Evolutionary conservation across 64 coral and sea anemone species (phyloP), one percentile per base, ranked within the genome.

Genomic region (Astreopora myriophthalma): DNA sequence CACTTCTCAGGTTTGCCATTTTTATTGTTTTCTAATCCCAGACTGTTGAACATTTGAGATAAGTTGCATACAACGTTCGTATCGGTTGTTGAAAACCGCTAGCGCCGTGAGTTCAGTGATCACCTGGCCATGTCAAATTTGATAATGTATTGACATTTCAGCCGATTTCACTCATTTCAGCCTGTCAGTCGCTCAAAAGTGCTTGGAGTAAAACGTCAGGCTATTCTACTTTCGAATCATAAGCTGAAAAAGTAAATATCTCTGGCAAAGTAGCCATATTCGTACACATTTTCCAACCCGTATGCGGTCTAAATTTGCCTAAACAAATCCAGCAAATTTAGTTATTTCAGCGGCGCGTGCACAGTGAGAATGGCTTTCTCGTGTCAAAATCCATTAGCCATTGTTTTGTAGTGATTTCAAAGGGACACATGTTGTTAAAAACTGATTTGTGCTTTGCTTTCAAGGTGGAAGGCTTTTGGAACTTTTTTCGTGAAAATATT

Each of bases 81-180:
- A 22, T 34, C 69, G 38, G 68, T 49, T 92, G 51, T 58, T 61
- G 75, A 16, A 19, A 61, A 16, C 20, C n/a, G 9, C 30, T 11
- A 14, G 70, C 71, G n/a, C 84, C 58, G 60, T 29, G 36, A 80
- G 81, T 55, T 66, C 27, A 49, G 48, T 58, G n/a, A 28, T 52
- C 34, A 68, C 16, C 58, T 80, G 61, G 69, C 48, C 37, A 84
- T 80, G 20, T 72, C 40, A 58, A 61, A 48, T 67, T 4, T 29
- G 22, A 28, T 32, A 78, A 55, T 78, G n/a, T n/a, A 49, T 78
- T 78, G 46, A 78, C 75, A 52, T 78, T 78, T 78, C 44, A 25
- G 61, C 22, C 22, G 61, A 25, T 64, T n/a, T 64, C 20, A 26
- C 61, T 5, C 61, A 64, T 5, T 10, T 64, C 6, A 64, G 23